phyloP scores from a whole-genome alignment of 2,797 vertebrate species.

The Cyprinodon diabolis region DNA sequence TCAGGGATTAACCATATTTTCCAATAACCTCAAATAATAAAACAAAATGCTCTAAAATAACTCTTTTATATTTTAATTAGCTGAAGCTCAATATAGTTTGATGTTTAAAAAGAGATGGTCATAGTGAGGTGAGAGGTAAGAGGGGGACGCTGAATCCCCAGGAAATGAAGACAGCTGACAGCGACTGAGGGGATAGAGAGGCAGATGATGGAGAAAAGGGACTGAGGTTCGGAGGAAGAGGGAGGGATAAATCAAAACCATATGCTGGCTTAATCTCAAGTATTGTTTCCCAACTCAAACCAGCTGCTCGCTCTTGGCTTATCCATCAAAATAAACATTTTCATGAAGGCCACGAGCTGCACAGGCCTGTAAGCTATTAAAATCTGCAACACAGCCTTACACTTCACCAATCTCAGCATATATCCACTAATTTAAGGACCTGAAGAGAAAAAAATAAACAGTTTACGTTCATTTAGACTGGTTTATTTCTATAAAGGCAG shows the following conservation, averaged over 20 bases:
- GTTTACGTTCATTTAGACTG: slow-evolving; percentile 7
- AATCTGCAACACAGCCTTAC: slow-evolving; percentile 52
- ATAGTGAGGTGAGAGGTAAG: slow-evolving; percentile 44
- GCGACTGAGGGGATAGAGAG: slow-evolving; percentile 52
- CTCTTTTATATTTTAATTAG: slow-evolving; percentile 65
- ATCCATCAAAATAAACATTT: slow-evolving; percentile 86
- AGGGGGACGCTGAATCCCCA: slow-evolving; percentile 51
- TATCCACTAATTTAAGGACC: slow-evolving; percentile 14
- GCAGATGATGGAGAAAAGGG: slow-evolving; percentile 53
- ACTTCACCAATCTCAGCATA: slow-evolving; percentile 30
- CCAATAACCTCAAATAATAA: slow-evolving; percentile 55
- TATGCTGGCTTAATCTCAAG: slow-evolving; percentile 80
- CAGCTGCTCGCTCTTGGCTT: slow-evolving; percentile 82
- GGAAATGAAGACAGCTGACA: slow-evolving; percentile 69
- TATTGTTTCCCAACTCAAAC: slow-evolving; percentile 84
- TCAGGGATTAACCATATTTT: slow-evolving; percentile 56
- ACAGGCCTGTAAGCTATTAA: slow-evolving; percentile 78
- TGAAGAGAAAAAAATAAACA: slow-evolving; percentile 17
- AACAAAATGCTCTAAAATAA: slow-evolving; percentile 56
- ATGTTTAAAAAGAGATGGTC: slow-evolving; percentile 21
- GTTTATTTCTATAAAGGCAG: neutral
- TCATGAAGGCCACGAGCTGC: slow-evolving; percentile 73
- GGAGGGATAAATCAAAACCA: slow-evolving; percentile 77
- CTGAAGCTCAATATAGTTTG: slow-evolving; percentile 41
- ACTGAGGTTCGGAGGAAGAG: slow-evolving; percentile 50